phyloP scores from a whole-genome alignment of 2,888 invertebrate genomes.

The Plusia festucae region DNA sequence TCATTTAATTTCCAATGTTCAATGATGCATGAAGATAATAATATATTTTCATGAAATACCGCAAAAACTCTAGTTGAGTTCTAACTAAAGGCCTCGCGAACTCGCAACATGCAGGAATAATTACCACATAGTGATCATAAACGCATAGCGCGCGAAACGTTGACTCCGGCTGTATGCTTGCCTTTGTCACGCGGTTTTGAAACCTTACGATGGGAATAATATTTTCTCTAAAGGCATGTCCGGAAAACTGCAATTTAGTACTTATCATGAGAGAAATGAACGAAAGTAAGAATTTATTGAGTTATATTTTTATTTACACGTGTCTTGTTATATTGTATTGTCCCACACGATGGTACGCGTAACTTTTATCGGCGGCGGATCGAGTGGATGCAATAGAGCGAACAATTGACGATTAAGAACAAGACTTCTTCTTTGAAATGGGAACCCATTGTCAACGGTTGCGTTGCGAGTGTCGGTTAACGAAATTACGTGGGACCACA shows the following conservation, averaged over 20 bases:
- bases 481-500: slow-evolving; percentile 68
- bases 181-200: slow-evolving; percentile 49
- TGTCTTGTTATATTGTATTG: not conserved
- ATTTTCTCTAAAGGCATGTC: slow-evolving; percentile 37
- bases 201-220: slow-evolving; percentile 37
- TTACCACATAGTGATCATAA: slow-evolving; percentile 60
- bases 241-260: slow-evolving; percentile 20
- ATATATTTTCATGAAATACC: slow-evolving; percentile 46
- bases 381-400: slow-evolving; percentile 46
- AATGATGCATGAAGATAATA: slow-evolving; percentile 48
- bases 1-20: slow-evolving; percentile 42
- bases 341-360: slow-evolving; percentile 21
- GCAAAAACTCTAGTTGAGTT: slow-evolving; percentile 38
- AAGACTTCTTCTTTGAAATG: slow-evolving; percentile 61
- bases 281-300: slow-evolving; percentile 12
- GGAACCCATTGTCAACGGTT: slow-evolving; percentile 68
- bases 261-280: slow-evolving; percentile 16
- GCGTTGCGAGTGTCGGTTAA: slow-evolving; percentile 58
- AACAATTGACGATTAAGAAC: slow-evolving; percentile 75
- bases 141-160: slow-evolving; percentile 62
- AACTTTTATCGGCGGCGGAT: slow-evolving; percentile 40
- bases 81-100: slow-evolving; percentile 52
- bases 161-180: slow-evolving; percentile 54
- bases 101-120: slow-evolving; percentile 62
- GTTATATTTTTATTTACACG: slow-evolving; percentile 7